Conservation (phyloP, 2,113 vertebrate species). For the Tautogolabrus adspersus region DNA sequence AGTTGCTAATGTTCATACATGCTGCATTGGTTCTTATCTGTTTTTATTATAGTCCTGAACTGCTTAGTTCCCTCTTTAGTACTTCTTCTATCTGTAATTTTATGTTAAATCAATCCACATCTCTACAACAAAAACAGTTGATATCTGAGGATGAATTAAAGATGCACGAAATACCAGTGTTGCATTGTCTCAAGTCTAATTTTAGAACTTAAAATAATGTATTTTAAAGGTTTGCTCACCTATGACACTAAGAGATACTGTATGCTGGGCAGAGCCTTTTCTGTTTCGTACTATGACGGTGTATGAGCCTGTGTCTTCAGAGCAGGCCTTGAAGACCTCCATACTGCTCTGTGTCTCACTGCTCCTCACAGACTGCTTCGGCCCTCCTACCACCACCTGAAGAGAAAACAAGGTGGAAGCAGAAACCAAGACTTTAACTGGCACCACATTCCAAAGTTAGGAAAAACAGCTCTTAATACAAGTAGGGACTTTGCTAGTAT, state of each 20-base stretch:
- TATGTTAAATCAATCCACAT: too few relatives aligned
- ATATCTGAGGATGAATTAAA: too few relatives aligned
- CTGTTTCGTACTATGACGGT: slow-evolving; percentile 73
- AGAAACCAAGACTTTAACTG: not conserved
- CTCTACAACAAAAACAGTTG: too few relatives aligned
- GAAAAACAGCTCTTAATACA: not conserved
- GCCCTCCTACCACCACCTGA: slow-evolving; percentile 66
- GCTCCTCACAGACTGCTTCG: slow-evolving; percentile 62
- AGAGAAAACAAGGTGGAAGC: not conserved
- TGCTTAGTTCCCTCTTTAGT: too few relatives aligned
- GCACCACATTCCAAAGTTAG: not conserved
- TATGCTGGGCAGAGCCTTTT: slow-evolving; percentile 77
- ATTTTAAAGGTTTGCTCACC: slow-evolving; percentile 63
- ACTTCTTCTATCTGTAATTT: too few relatives aligned
- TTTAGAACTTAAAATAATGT: not conserved
- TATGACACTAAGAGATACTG: slow-evolving; percentile 76
- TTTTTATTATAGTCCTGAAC: too few relatives aligned
- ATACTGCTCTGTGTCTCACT: slow-evolving; percentile 62
- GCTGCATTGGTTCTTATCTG: too few relatives aligned
- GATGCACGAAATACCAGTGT: too few relatives aligned
- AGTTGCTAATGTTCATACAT: too few relatives aligned
- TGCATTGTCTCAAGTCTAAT: not conserved
- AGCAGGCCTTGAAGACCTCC: slow-evolving; percentile 66
- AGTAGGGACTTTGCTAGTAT: not conserved
- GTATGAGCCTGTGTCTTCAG: slow-evolving; percentile 79